Conservation (phyloP, 2,113 vertebrate species). For the Nibea coibor region DNA sequence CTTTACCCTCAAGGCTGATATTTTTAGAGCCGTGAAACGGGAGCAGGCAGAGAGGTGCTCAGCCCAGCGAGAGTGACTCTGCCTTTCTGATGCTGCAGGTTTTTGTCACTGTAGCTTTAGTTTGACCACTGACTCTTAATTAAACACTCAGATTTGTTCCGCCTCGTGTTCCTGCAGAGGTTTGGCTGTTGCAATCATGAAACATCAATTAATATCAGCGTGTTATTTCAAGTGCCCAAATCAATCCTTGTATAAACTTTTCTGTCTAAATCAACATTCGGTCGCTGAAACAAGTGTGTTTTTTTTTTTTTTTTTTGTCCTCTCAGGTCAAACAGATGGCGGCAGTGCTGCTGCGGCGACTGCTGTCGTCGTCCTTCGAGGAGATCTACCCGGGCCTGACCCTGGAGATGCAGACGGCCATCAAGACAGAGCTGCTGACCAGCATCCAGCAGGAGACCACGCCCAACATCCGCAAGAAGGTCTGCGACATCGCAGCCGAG, state of each 20-base stretch:
- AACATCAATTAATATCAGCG: neutral
- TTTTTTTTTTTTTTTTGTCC: slow-evolving; percentile 1
- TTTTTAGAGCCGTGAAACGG: slow-evolving; percentile 78
- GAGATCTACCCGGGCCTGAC: slow-evolving; percentile 94
- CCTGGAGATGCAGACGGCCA: slow-evolving; percentile 90
- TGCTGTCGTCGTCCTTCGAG: slow-evolving; percentile 96
- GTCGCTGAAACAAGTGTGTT: neutral
- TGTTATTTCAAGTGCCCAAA: neutral
- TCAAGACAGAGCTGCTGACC: slow-evolving; percentile 93
- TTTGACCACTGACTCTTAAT: neutral
- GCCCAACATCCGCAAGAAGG: slow-evolving; percentile 94
- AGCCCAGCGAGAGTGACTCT: slow-evolving; percentile 40
- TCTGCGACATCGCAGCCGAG: slow-evolving; percentile 97
- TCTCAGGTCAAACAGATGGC: slow-evolving; percentile 96
- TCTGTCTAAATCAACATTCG: too few relatives aligned
- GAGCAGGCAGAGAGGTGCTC: slow-evolving; percentile 58
- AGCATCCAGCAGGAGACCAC: slow-evolving; percentile 93
- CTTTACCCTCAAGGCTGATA: slow-evolving; percentile 65
- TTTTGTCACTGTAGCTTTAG: neutral
- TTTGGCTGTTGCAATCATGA: neutral
- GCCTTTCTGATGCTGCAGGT: slow-evolving; percentile 46
- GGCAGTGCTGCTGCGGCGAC: slow-evolving; percentile 93
- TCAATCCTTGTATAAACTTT: too few relatives aligned
- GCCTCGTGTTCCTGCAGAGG: neutral
- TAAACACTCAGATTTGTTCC: neutral